Percentiles rank a stretch among this genome's conserved stretches.
These are phyloP conservation scores for Anadara kagoshimensis DNA, from an alignment of 1,140 invertebrate genomes.

Conservation along the genomic window DNA sequence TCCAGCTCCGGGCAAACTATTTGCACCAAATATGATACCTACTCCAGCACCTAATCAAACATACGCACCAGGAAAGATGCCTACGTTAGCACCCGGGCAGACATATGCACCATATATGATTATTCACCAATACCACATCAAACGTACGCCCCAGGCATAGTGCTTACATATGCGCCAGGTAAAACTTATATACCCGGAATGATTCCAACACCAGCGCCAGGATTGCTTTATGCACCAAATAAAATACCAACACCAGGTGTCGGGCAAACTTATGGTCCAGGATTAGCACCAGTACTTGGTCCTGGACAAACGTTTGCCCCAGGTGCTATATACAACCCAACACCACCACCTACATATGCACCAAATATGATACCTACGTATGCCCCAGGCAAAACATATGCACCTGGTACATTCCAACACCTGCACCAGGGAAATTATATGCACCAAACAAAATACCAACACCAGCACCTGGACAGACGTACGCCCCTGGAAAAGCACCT, in stretches of 20 bases:
- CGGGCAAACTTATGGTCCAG: slow-evolving; percentile 36
- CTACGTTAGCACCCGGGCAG: slow-evolving; percentile 43
- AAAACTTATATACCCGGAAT: slow-evolving; percentile 28
- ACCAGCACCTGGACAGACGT: slow-evolving; percentile 45
- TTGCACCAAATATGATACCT: not conserved
- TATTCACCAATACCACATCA: not conserved
- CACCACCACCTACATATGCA: slow-evolving; percentile 29
- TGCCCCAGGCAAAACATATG: slow-evolving; percentile 39
- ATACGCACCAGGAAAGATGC: slow-evolving; percentile 24
- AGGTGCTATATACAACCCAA: not conserved
- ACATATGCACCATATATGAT: slow-evolving; percentile 41
- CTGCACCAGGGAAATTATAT: slow-evolving; percentile 51
- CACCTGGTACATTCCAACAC: slow-evolving; percentile 34
- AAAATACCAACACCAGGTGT: slow-evolving; percentile 32
- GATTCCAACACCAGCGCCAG: slow-evolving; percentile 37
- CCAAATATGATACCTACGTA: slow-evolving; percentile 39
- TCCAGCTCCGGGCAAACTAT: too few species aligned
- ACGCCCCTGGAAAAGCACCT: slow-evolving; percentile 34
- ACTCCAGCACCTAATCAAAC: slow-evolving; percentile 6
- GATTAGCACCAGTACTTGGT: slow-evolving; percentile 7
- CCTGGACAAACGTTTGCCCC: slow-evolving; percentile 21
- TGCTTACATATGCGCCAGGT: slow-evolving; percentile 31
- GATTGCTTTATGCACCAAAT: slow-evolving; percentile 45
- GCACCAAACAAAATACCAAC: slow-evolving; percentile 44
- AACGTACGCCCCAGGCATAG: not conserved